These are phyloP conservation scores for Bhutanitis thaidina DNA, from an alignment of 2,888 invertebrate genomes.

Conservation along the genomic window DNA sequence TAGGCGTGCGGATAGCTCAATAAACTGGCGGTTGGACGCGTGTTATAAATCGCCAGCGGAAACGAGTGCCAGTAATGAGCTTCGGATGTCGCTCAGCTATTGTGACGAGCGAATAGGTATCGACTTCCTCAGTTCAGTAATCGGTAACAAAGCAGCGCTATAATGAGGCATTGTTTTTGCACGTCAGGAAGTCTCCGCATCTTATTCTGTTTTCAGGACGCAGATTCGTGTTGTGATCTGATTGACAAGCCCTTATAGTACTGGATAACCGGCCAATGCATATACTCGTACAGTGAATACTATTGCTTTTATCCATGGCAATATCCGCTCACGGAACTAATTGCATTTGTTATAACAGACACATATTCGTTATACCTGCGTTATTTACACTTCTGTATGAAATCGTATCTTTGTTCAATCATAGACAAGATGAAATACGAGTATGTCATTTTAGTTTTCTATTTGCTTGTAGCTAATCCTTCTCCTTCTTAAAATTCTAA, in stretches of 20 bases:
- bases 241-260: conserved; percentile 36
- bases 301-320: conserved; percentile 39
- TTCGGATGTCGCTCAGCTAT: conserved; percentile 80
- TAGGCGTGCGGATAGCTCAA: conserved; percentile 42
- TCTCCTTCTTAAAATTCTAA: no score
- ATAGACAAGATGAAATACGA: no score
- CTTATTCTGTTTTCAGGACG: conserved; percentile 58
- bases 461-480: no score
- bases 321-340: conserved; percentile 55
- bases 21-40: conserved; percentile 56
- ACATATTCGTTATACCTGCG: conserved; percentile 52
- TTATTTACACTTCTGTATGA: no score
- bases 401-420: no score
- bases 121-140: conserved; percentile 73
- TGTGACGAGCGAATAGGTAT: conserved; percentile 78
- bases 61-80: conserved; percentile 75
- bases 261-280: no score
- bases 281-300: neutral
- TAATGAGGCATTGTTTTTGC: conserved; percentile 70
- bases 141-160: conserved; percentile 57
- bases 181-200: conserved; percentile 49
- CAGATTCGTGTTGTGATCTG: conserved; percentile 47
- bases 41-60: conserved; percentile 71
- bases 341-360: conserved; percentile 47
- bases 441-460: no score